phyloP scores from a whole-genome alignment of 2,797 vertebrate genomes.

The Neoniphon sammara region DNA sequence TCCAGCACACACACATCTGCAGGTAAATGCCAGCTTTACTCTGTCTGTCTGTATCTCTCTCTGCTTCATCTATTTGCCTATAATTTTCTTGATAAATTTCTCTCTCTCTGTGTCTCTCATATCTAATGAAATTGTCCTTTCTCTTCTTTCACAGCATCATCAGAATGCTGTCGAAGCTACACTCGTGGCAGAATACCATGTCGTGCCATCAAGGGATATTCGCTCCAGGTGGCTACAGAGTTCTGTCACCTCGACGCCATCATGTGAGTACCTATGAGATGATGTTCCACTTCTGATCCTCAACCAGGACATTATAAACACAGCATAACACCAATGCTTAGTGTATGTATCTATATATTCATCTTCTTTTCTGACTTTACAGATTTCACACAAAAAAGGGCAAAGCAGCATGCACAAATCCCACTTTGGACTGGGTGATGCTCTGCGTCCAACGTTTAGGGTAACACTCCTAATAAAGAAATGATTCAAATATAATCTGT shows the following conservation, averaged over 20 bases:
- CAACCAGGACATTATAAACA: background rate
- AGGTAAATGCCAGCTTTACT: conserved; percentile 50
- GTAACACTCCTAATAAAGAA: conserved; percentile 49
- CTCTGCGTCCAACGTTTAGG: conserved; percentile 49
- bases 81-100: background rate
- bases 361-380: background rate
- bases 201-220: conserved; percentile 47
- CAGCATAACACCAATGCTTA: background rate
- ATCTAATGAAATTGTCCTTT: background rate
- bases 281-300: background rate
- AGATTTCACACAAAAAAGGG: conserved; percentile 75
- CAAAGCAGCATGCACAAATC: conserved; percentile 65
- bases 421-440: conserved; percentile 74
- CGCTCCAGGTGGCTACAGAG: conserved; percentile 58
- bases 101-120: background rate
- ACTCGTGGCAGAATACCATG: conserved; percentile 32
- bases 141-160: background rate
- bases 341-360: background rate
- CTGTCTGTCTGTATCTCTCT: background rate
- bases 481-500: background rate
- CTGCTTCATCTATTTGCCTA: background rate
- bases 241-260: conserved; percentile 72
- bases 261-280: conserved; percentile 68
- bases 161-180: conserved; percentile 69
- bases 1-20: conserved; percentile 49